Evolutionary conservation across 2,797 vertebrate species (phyloP).

Genomic region (Pseudochirops cupreus): DNA sequence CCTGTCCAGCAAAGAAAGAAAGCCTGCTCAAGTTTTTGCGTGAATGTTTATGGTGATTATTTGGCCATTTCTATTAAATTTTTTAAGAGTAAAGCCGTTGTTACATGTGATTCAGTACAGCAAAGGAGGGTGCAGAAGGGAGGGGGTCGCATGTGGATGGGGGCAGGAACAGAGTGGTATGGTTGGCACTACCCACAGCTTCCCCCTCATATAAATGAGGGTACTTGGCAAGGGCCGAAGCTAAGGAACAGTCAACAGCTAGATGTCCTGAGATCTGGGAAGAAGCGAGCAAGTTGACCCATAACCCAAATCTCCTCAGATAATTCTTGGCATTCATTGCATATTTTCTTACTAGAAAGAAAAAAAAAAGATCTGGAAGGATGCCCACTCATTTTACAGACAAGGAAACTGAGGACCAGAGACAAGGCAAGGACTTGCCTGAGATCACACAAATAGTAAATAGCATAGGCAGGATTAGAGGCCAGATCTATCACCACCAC

Average conservation of each 20-base stretch:
- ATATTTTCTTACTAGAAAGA: too few relatives aligned
- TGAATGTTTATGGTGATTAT: neutral
- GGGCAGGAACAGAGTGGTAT: neutral
- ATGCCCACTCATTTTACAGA: neutral
- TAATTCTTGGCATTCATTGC: too few relatives aligned
- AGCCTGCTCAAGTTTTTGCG: neutral
- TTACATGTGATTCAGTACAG: neutral
- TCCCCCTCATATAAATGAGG: neutral
- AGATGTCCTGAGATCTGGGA: neutral
- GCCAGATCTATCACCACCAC: neutral
- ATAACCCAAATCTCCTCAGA: too few relatives aligned
- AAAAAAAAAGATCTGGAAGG: too few relatives aligned
- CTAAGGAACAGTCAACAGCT: neutral
- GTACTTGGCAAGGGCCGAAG: neutral
- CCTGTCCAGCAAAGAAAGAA: neutral
- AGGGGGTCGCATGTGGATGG: neutral
- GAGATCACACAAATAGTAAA: neutral
- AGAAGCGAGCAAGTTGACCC: neutral
- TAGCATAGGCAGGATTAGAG: neutral
- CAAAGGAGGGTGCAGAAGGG: neutral
- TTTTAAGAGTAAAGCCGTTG: neutral
- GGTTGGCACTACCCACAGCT: neutral
- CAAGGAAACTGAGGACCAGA: neutral
- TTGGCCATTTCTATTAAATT: neutral
- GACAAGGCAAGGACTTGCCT: too few relatives aligned